Evolutionary conservation across 2,888 invertebrate species (phyloP).

Genomic region (Pandemis corylana): DNA sequence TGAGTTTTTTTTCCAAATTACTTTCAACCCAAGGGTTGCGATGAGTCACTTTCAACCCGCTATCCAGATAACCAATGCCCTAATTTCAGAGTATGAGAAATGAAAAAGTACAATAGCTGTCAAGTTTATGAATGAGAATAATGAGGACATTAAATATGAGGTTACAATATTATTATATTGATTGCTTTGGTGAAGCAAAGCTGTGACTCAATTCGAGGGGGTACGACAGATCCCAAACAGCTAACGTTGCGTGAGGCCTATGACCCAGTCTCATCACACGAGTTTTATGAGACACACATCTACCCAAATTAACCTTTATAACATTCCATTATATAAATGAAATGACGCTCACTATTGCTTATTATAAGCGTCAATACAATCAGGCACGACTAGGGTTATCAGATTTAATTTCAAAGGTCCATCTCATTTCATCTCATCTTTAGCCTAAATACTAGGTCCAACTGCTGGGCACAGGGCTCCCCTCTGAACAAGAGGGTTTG

Average conservation of each 20-base stretch:
- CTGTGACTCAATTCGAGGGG: background rate
- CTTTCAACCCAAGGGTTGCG: too few relatives aligned
- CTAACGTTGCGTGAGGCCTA: background rate
- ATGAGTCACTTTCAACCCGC: too few relatives aligned
- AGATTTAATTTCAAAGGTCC: background rate
- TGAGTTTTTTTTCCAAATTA: too few relatives aligned
- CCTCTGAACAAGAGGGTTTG: too few relatives aligned
- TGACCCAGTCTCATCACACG: conserved; percentile 3
- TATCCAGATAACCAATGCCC: too few relatives aligned
- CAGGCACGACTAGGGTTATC: conserved; percentile 11
- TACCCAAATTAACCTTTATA: conserved; percentile 12
- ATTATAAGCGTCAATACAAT: conserved; percentile 21
- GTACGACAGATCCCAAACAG: background rate
- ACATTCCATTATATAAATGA: conserved; percentile 17
- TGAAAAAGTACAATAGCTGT: too few relatives aligned
- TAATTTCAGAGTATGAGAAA: too few relatives aligned
- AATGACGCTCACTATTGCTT: conserved; percentile 9
- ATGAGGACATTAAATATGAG: too few relatives aligned
- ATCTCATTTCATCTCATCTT: too few relatives aligned
- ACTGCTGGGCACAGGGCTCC: too few relatives aligned
- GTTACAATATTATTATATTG: background rate
- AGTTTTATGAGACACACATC: background rate
- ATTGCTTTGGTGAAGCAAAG: background rate
- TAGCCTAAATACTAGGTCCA: too few relatives aligned
- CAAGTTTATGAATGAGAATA: too few relatives aligned